Evolutionary conservation across 2,888 invertebrate genomes (phyloP).

Genomic region (Phasia obesa): DNA sequence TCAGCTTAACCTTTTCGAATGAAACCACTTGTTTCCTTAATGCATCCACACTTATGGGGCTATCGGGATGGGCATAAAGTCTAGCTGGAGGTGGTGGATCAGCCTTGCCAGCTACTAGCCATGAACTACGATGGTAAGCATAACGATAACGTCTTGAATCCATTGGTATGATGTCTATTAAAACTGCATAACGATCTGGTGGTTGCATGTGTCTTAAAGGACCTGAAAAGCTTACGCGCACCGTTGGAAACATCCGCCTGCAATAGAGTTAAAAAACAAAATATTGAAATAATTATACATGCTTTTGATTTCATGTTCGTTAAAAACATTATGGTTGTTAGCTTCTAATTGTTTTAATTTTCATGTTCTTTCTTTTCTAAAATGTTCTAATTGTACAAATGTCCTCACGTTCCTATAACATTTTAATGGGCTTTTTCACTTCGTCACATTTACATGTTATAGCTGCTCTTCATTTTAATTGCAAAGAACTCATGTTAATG

Average conservation of each 20-base stretch:
- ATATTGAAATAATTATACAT: slow-evolving; percentile 52
- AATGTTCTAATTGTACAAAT: background rate
- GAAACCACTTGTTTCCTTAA: slow-evolving; percentile 97
- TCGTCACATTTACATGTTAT: slow-evolving; percentile 44
- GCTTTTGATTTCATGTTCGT: slow-evolving; percentile 14
- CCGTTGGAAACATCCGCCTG: slow-evolving; percentile 99
- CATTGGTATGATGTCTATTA: slow-evolving; percentile 98
- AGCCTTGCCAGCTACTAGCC: slow-evolving; percentile 99
- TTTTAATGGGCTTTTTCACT: background rate
- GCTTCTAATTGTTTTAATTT: background rate
- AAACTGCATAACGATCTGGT: slow-evolving; percentile 94
- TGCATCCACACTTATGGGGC: slow-evolving; percentile 97
- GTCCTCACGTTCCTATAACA: slow-evolving; percentile 3
- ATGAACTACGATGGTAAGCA: slow-evolving; percentile 98
- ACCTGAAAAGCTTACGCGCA: slow-evolving; percentile 95
- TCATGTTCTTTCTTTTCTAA: background rate
- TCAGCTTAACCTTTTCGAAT: slow-evolving; percentile 98
- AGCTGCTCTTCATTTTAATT: slow-evolving; percentile 29
- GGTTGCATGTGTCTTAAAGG: slow-evolving; percentile 85
- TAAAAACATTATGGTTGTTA: slow-evolving; percentile 12
- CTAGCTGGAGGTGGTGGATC: slow-evolving; percentile 97
- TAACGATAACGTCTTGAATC: slow-evolving; percentile 98
- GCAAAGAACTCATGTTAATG: slow-evolving; percentile 38
- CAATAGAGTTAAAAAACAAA: slow-evolving; percentile 74
- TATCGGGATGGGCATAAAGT: slow-evolving; percentile 98